Evolutionary conservation across 2,797 vertebrate genomes (phyloP).

Genomic region (Clarias fuscus): DNA sequence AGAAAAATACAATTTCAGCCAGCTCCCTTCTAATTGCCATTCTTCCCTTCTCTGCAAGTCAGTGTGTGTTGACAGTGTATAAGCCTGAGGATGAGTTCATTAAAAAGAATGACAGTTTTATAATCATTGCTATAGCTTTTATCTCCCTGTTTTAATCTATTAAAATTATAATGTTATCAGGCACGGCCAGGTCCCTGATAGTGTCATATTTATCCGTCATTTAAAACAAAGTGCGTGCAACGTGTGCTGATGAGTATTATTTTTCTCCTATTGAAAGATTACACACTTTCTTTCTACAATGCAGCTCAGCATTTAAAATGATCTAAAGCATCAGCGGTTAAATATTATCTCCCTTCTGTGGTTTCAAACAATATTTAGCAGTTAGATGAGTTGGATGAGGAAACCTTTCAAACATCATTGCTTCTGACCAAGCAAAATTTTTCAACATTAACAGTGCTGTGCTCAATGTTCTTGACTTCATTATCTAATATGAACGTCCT

Average conservation of each 20-base stretch:
- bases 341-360: not conserved
- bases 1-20: constrained; percentile 15
- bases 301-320: not conserved
- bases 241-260: not conserved
- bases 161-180: constrained; percentile 28
- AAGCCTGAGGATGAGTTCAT: constrained; percentile 45
- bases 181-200: not conserved
- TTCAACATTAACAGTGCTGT: constrained; percentile 41
- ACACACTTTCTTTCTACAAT: not conserved
- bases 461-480: constrained; percentile 31
- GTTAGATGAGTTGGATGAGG: not conserved
- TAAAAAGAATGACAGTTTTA: constrained; percentile 44
- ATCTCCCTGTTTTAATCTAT: constrained; percentile 33
- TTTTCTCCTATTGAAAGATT: not conserved
- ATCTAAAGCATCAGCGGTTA: constrained; percentile 8
- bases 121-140: constrained; percentile 36
- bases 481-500: constrained; percentile 34
- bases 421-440: constrained; percentile 21
- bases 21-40: constrained; percentile 32
- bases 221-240: not conserved
- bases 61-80: constrained; percentile 27
- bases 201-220: constrained; percentile 14
- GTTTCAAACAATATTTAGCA: constrained; percentile 21
- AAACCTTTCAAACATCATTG: not conserved
- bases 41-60: constrained; percentile 15